These are phyloP conservation scores for Euspilapteryx auroguttella DNA, from an alignment of 2,888 invertebrate species.

Conservation along the genomic window DNA sequence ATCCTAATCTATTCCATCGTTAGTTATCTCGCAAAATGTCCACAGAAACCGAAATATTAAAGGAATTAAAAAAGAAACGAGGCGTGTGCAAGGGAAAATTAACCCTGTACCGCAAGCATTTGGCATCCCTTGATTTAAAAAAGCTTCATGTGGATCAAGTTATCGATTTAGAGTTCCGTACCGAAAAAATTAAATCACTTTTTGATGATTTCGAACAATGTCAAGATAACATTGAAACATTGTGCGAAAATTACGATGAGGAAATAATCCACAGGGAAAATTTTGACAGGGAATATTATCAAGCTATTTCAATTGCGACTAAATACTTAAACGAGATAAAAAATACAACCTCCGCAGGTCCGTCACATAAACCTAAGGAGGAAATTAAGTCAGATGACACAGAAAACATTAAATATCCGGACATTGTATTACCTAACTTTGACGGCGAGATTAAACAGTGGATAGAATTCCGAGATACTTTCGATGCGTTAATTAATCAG, in stretches of 20 bases:
- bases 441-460: not conserved
- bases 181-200: not conserved
- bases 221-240: slow-evolving; percentile 1
- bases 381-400: not conserved
- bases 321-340: no score
- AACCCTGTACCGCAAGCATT: not conserved
- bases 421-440: not conserved
- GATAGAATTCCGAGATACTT: slow-evolving; percentile 1
- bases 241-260: not conserved
- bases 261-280: not conserved
- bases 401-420: slow-evolving; percentile 1
- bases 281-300: no score
- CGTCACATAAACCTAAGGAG: no score
- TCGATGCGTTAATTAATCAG: slow-evolving; percentile 1
- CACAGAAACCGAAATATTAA: not conserved
- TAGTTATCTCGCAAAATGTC: no score
- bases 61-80: not conserved
- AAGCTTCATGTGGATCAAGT: not conserved
- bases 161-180: slow-evolving; percentile 1
- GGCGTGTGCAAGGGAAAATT: not conserved
- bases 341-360: no score
- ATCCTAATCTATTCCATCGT: no score
- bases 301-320: no score
- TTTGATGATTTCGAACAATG: not conserved
- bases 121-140: not conserved